These are phyloP conservation scores for Helicoverpa armigera DNA, from an alignment of 1,140 invertebrate genomes.

Conservation along the genomic window DNA sequence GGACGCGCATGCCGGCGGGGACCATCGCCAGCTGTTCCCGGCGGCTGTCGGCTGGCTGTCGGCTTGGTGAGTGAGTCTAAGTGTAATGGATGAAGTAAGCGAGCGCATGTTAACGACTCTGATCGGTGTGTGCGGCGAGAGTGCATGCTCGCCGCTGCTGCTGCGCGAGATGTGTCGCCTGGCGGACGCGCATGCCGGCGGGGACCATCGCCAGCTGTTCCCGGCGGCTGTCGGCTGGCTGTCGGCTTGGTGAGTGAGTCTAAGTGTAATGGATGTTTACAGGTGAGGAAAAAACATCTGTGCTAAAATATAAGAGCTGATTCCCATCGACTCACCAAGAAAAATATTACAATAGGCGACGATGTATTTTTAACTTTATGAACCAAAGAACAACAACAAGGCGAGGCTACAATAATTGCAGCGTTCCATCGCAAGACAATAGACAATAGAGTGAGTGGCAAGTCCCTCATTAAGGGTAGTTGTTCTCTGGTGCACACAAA, in stretches of 20 bases:
- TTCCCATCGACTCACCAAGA: too few species aligned
- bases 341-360: too few species aligned
- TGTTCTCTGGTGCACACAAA: too few species aligned
- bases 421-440: too few species aligned
- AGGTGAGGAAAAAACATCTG: too few species aligned
- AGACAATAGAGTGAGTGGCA: too few species aligned
- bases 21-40: constrained; percentile 93
- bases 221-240: constrained; percentile 94
- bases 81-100: too few species aligned
- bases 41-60: constrained; percentile 94
- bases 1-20: constrained; percentile 91
- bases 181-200: constrained; percentile 92
- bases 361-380: too few species aligned
- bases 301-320: too few species aligned
- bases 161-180: constrained; percentile 94
- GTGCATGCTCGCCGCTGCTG: constrained; percentile 92
- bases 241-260: constrained; percentile 86
- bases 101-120: constrained; percentile 92
- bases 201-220: constrained; percentile 93
- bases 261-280: background rate
- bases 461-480: too few species aligned
- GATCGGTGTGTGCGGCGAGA: constrained; percentile 91
- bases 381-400: too few species aligned
- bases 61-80: constrained; percentile 84
- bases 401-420: too few species aligned